These are phyloP conservation scores for Adelosebastes latens DNA, from an alignment of 2,797 vertebrate species.

Conservation along the genomic window DNA sequence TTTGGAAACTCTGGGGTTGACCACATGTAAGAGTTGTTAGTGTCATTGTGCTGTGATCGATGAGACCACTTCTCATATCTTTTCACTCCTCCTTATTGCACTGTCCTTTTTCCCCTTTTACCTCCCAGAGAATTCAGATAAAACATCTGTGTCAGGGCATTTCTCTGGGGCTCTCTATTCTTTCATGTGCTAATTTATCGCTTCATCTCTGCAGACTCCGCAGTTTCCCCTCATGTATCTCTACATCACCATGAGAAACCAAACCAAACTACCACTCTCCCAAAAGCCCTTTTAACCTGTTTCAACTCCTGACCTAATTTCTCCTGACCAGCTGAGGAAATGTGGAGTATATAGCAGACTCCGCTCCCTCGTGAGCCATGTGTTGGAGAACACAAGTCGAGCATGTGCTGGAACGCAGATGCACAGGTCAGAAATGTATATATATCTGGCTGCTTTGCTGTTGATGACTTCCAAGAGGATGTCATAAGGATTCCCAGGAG, in stretches of 20 bases:
- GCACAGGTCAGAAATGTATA: conserved; percentile 63
- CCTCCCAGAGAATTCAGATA: conserved; percentile 28
- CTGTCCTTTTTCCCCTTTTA: not conserved
- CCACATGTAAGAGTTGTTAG: conserved; percentile 62
- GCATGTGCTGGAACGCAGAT: conserved; percentile 61
- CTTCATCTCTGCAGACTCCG: conserved; percentile 33
- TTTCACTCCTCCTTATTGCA: conserved; percentile 27
- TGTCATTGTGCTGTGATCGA: conserved; percentile 50
- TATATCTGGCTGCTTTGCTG: conserved; percentile 70
- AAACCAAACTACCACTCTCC: conserved; percentile 52
- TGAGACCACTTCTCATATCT: conserved; percentile 47
- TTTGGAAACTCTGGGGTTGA: conserved; percentile 43
- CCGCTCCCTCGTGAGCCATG: conserved; percentile 61
- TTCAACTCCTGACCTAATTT: conserved; percentile 79
- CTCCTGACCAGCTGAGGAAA: conserved; percentile 70
- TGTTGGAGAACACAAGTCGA: conserved; percentile 61
- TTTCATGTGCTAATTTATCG: conserved; percentile 47
- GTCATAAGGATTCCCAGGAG: conserved; percentile 56
- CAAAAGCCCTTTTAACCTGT: conserved; percentile 69
- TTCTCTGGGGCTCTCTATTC: conserved; percentile 29
- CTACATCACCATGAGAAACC: conserved; percentile 52
- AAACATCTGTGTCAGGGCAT: conserved; percentile 36
- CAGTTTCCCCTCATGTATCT: conserved; percentile 31
- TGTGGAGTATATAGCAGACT: conserved; percentile 53
- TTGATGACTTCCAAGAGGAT: conserved; percentile 63